These are phyloP conservation scores for Pyrgilauda ruficollis DNA, from an alignment of 2,113 vertebrate species.

Conservation along the genomic window DNA sequence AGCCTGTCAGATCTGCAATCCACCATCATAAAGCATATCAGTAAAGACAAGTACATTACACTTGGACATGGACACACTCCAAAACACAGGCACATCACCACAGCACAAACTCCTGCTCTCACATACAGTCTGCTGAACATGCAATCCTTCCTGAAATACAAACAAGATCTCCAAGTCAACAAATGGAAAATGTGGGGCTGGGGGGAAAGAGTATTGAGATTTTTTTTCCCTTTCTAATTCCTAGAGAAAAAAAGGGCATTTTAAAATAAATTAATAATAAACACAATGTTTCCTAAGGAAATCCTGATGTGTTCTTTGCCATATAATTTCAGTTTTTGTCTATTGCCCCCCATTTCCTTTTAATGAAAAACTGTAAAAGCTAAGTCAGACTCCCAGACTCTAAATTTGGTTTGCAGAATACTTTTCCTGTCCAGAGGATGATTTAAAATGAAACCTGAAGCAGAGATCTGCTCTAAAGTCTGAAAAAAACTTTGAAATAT, in stretches of 20 bases:
- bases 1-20: slow-evolving; percentile 7
- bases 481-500: not conserved
- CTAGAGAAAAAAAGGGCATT: not conserved
- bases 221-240: not conserved
- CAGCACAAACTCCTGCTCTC: not conserved
- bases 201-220: not conserved
- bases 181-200: not conserved
- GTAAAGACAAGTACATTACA: slow-evolving; percentile 25
- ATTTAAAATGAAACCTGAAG: not conserved
- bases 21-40: not conserved
- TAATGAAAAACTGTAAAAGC: not conserved
- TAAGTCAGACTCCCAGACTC: not conserved
- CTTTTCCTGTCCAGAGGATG: not conserved
- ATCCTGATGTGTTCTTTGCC: not conserved
- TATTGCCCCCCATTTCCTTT: not conserved
- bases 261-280: not conserved
- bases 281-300: not conserved
- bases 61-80: not conserved
- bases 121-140: not conserved
- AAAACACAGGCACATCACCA: not conserved
- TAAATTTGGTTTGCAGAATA: not conserved
- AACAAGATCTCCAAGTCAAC: not conserved
- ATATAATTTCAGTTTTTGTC: not conserved
- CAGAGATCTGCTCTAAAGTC: not conserved
- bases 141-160: not conserved